These are phyloP conservation scores for Gryon sp. DNA, from an alignment of 1,140 invertebrate species.

Conservation along the genomic window DNA sequence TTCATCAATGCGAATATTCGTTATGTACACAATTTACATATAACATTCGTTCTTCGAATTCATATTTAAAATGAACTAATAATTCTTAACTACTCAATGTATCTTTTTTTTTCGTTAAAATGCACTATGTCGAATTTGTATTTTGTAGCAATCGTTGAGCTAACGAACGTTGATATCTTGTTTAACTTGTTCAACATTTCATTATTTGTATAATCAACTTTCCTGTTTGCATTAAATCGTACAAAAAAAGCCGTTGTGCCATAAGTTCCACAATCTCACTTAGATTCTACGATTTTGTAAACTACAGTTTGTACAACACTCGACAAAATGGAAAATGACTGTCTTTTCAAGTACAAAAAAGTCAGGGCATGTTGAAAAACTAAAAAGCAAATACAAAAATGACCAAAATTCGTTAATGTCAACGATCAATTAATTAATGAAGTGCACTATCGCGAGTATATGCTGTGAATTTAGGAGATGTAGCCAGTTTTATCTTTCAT, in stretches of 20 bases:
- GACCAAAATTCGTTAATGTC: conserved; percentile 18
- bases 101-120: conserved; percentile 3
- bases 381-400: background rate
- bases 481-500: conserved; percentile 5
- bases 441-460: conserved; percentile 35
- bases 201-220: no score
- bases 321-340: background rate
- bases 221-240: no score
- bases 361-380: background rate
- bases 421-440: conserved; percentile 25
- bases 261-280: no score
- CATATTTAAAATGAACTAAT: conserved; percentile 6
- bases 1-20: background rate
- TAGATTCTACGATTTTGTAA: no score
- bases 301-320: background rate
- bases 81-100: conserved; percentile 10
- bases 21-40: conserved; percentile 57
- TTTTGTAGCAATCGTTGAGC: conserved; percentile 8
- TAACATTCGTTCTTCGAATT: conserved; percentile 24
- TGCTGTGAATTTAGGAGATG: conserved; percentile 2
- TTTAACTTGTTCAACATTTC: no score
- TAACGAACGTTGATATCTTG: background rate
- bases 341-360: background rate
- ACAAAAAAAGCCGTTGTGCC: no score
- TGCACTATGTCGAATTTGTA: conserved; percentile 9